These are phyloP conservation scores for Mellivora capensis DNA, from an alignment of 2,113 vertebrate species.

Conservation along the genomic window DNA sequence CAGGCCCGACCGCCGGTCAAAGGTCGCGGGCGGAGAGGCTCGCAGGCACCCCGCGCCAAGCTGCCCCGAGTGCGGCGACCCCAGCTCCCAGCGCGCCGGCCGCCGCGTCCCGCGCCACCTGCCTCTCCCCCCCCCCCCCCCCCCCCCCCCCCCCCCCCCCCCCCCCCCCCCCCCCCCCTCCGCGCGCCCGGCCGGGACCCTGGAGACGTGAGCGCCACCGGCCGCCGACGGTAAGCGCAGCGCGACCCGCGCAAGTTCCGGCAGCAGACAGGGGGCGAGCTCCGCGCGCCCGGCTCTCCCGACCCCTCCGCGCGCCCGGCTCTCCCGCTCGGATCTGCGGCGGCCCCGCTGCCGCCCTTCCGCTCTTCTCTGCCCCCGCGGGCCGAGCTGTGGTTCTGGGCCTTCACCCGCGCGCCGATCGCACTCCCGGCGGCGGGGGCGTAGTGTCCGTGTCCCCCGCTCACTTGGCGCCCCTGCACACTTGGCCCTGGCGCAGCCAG, in stretches of 20 bases:
- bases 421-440: not conserved
- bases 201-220: rapidly evolving
- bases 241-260: not conserved
- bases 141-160: not conserved
- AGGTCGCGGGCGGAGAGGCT: not conserved
- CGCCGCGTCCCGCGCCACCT: not conserved
- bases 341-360: not conserved
- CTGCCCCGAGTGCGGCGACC: not conserved
- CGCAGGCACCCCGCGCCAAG: too few relatives aligned
- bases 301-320: not conserved
- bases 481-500: not conserved
- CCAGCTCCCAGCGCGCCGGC: not conserved
- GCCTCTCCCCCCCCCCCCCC: not conserved
- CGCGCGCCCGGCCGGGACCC: not conserved
- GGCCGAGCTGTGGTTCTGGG: not conserved
- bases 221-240: conserved; percentile 28
- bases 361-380: not conserved
- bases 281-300: not conserved
- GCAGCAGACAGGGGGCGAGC: too few relatives aligned
- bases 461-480: not conserved
- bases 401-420: rapidly evolving
- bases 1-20: not conserved
- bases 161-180: not conserved
- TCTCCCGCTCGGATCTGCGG: too few relatives aligned
- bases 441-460: not conserved